Percentiles rank a stretch among this genome's conserved stretches.
Conservation (phyloP, 2,797 vertebrate species). For the Arremon brunneinucha region DNA sequence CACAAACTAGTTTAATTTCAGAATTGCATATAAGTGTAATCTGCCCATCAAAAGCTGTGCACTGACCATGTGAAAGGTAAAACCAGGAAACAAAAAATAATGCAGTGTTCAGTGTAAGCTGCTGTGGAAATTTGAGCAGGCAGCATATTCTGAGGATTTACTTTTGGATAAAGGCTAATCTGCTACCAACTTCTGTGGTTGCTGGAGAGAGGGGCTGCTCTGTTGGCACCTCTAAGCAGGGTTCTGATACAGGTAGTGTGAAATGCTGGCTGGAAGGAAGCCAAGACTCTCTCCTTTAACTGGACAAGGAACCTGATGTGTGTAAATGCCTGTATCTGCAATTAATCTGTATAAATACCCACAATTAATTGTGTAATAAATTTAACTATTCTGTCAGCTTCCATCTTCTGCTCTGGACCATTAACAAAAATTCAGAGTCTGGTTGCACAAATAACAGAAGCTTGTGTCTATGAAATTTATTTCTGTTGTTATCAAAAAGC, state of each 20-base stretch:
- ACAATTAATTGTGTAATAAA: not conserved
- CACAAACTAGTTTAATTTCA: not conserved
- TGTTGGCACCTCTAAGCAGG: not conserved
- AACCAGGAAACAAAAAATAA: not conserved
- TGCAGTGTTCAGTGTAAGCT: not conserved
- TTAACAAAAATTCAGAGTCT: not conserved
- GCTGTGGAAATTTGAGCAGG: not conserved
- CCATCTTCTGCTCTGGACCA: not conserved
- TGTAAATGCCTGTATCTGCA: not conserved
- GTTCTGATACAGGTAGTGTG: not conserved
- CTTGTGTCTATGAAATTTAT: not conserved
- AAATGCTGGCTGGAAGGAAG: not conserved
- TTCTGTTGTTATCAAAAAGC: not conserved
- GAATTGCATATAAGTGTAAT: not conserved
- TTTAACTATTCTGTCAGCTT: not conserved
- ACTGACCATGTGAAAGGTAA: not conserved
- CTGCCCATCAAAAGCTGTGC: not conserved
- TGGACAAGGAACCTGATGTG: not conserved
- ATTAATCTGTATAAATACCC: not conserved
- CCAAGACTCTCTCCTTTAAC: not conserved
- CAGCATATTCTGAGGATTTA: not conserved
- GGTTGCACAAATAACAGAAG: not conserved
- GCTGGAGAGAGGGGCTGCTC: not conserved
- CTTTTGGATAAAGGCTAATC: constrained; percentile 4
- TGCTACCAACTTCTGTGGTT: not conserved